These are phyloP conservation scores for Spea hammondii DNA, from an alignment of 2,797 vertebrate species.

Conservation along the genomic window DNA sequence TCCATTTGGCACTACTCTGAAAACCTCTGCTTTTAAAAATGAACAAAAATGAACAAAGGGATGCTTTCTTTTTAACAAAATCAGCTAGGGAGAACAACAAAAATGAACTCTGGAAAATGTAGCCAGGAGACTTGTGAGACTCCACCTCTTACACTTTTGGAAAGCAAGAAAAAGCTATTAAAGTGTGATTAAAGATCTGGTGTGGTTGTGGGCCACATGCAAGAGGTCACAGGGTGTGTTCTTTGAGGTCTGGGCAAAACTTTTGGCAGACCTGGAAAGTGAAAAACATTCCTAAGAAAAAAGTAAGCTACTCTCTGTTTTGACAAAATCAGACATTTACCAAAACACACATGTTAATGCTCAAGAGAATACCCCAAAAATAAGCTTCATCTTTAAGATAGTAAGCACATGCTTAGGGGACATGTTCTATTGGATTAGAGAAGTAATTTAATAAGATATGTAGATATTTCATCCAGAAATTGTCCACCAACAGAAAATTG, in stretches of 20 bases:
- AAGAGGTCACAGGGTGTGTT: constrained; percentile 33
- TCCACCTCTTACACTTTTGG: constrained; percentile 61
- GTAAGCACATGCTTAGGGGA: no score
- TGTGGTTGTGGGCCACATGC: constrained; percentile 27
- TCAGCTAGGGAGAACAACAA: constrained; percentile 35
- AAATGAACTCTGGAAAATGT: constrained; percentile 57
- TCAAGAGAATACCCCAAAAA: no score
- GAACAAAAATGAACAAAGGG: neutral
- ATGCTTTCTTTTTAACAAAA: constrained; percentile 34
- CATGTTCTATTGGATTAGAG: no score
- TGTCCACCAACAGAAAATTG: no score
- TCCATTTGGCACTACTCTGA: constrained; percentile 58
- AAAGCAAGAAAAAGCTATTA: constrained; percentile 53
- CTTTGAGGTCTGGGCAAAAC: neutral
- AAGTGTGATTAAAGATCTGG: constrained; percentile 45
- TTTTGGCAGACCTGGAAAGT: neutral
- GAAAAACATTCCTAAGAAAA: neutral
- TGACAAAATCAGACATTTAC: neutral
- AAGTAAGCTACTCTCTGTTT: neutral
- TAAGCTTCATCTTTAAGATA: no score
- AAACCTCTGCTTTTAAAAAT: constrained; percentile 21
- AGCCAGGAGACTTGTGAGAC: constrained; percentile 58
- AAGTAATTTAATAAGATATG: no score
- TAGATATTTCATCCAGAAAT: no score
- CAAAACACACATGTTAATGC: no score